Evolutionary conservation across 2,888 invertebrate genomes (phyloP).

Genomic region (Tholera decimalis): DNA sequence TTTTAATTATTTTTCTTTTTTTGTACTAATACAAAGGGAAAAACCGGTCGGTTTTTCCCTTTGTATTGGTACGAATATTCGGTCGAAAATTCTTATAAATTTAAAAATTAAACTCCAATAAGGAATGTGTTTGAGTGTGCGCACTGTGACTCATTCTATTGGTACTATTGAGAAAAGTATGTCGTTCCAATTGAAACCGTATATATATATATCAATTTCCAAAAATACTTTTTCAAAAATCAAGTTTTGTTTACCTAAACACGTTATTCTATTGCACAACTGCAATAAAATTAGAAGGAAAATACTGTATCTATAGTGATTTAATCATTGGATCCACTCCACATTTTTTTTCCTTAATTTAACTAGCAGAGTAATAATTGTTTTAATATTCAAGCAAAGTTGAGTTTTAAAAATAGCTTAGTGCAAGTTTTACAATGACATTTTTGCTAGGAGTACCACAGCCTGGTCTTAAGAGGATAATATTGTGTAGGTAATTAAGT

Average conservation of each 20-base stretch:
- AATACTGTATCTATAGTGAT: constrained; percentile 28
- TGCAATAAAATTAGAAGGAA: constrained; percentile 21
- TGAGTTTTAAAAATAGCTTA: constrained; percentile 21
- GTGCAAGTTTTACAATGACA: no score
- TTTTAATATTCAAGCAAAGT: constrained; percentile 30
- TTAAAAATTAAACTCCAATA: constrained; percentile 3
- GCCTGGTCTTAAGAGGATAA: no score
- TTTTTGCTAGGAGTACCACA: no score
- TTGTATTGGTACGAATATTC: no score
- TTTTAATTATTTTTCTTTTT: constrained; percentile 43
- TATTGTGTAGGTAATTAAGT: no score
- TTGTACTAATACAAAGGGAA: constrained; percentile 9
- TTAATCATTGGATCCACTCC: constrained; percentile 37
- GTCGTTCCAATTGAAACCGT: neutral
- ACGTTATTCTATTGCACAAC: constrained; percentile 23
- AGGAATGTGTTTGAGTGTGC: no score
- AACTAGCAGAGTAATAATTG: constrained; percentile 30
- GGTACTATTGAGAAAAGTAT: no score
- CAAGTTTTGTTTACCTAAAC: neutral
- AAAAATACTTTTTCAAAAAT: constrained; percentile 1
- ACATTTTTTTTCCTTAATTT: no score
- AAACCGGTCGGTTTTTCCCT: no score
- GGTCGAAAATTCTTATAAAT: neutral
- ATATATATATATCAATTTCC: neutral
- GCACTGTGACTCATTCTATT: neutral